Percentiles rank a stretch among this genome's conserved stretches.
Conservation (phyloP, 2,888 invertebrate genomes). For the Odontomyia ornata region DNA sequence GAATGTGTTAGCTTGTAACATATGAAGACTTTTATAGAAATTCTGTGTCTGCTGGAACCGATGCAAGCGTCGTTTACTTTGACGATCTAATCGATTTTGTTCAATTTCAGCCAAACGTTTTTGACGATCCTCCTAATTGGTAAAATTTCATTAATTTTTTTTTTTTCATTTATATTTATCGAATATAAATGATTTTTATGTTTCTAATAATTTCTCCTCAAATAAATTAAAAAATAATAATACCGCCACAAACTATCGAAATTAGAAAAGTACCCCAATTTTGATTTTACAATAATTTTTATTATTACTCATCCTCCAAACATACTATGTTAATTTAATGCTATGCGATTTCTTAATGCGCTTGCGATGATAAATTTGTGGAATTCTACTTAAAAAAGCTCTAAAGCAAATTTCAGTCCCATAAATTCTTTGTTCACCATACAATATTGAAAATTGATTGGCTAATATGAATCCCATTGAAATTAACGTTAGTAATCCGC, state of each 20-base stretch:
- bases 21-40: slow-evolving; percentile 84
- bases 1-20: slow-evolving; percentile 79
- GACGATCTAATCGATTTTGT: slow-evolving; percentile 72
- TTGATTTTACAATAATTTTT: too few relatives aligned
- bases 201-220: too few relatives aligned
- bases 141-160: background rate
- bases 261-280: too few relatives aligned
- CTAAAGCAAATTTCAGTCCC: background rate
- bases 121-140: slow-evolving; percentile 74
- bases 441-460: slow-evolving; percentile 26
- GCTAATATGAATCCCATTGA: slow-evolving; percentile 21
- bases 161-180: background rate
- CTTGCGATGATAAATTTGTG: background rate
- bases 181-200: background rate
- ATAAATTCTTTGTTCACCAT: background rate
- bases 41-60: slow-evolving; percentile 82
- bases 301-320: too few relatives aligned
- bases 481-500: slow-evolving; percentile 21
- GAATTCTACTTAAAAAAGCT: background rate
- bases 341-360: too few relatives aligned
- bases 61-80: slow-evolving; percentile 72
- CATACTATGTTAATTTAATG: too few relatives aligned
- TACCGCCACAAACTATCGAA: too few relatives aligned
- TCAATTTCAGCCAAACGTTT: slow-evolving; percentile 79
- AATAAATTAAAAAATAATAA: too few relatives aligned